phyloP scores from a whole-genome alignment of 2,797 vertebrate species.

The Sebastolobus altivelis region DNA sequence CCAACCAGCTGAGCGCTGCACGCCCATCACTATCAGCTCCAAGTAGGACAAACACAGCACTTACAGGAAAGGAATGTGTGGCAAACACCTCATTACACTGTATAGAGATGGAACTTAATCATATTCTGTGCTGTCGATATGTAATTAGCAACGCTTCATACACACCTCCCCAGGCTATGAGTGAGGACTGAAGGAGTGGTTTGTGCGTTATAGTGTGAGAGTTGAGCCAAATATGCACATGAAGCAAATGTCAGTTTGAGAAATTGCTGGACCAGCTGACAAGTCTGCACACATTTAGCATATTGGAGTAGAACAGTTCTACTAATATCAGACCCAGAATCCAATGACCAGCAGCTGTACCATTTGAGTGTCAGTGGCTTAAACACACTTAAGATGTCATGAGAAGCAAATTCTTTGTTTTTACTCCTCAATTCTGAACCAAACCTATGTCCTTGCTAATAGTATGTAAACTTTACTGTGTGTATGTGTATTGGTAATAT shows the following conservation, averaged over 20 bases:
- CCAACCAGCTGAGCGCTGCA: conserved; percentile 31
- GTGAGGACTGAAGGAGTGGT: not conserved
- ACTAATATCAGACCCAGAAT: not conserved
- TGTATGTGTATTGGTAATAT: not conserved
- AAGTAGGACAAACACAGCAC: conserved; percentile 30
- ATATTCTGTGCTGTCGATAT: not conserved
- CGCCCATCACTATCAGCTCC: conserved; percentile 44
- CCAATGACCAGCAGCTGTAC: not conserved
- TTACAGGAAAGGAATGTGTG: conserved; percentile 15
- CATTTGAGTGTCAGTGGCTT: no score
- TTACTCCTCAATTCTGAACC: not conserved
- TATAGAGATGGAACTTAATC: not conserved
- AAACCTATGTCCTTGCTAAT: no score
- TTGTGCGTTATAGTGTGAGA: not conserved
- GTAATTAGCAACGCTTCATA: not conserved
- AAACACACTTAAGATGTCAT: not conserved
- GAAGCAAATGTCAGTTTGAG: not conserved
- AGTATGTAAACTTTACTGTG: not conserved
- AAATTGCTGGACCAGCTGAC: conserved; percentile 1
- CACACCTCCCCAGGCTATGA: not conserved
- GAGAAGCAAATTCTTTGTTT: not conserved
- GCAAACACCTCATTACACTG: conserved; percentile 32
- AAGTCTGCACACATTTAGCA: not conserved
- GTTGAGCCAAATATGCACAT: conserved; percentile 20
- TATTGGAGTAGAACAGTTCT: not conserved